Percentiles rank a stretch among this genome's conserved stretches.
These are phyloP conservation scores for Cassiopea andromeda DNA, from an alignment of 30 jellyfish, hydroid and myxozoan genomes.

Conservation along the genomic window DNA sequence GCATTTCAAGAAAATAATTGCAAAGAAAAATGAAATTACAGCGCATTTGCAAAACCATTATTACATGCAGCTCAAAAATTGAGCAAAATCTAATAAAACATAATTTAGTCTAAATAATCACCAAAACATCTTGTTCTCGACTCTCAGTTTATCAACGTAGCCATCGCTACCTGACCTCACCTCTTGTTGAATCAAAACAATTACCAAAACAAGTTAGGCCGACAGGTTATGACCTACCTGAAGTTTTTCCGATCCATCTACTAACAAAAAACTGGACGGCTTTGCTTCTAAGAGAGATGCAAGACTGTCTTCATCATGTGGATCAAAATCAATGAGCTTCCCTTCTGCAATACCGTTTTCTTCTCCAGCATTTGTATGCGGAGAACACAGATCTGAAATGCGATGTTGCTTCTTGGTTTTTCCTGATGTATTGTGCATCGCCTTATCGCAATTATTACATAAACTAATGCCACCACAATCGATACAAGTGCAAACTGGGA, in stretches of 20 bases:
- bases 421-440: slow-evolving; percentile 54
- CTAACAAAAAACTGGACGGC: slow-evolving; percentile 70
- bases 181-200: background rate
- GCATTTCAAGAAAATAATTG: no score
- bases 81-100: no score
- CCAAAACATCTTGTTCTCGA: no score
- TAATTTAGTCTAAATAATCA: no score
- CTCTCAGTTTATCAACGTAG: background rate
- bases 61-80: no score
- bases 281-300: background rate
- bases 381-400: slow-evolving; percentile 31
- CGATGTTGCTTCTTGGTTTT: slow-evolving; percentile 60
- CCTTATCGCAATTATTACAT: slow-evolving; percentile 79
- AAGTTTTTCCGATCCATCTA: slow-evolving; percentile 82
- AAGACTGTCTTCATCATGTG: background rate
- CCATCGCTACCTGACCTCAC: background rate
- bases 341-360: slow-evolving; percentile 49
- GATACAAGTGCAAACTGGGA: slow-evolving; percentile 62
- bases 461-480: slow-evolving; percentile 88
- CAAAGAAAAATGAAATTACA: no score
- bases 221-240: slow-evolving; percentile 45
- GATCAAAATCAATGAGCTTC: slow-evolving; percentile 38
- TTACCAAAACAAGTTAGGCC: background rate
- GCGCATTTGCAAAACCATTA: no score
- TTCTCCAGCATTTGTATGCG: slow-evolving; percentile 13